phyloP scores from a whole-genome alignment of 2,888 invertebrate genomes.

The Agonum fuliginosum region DNA sequence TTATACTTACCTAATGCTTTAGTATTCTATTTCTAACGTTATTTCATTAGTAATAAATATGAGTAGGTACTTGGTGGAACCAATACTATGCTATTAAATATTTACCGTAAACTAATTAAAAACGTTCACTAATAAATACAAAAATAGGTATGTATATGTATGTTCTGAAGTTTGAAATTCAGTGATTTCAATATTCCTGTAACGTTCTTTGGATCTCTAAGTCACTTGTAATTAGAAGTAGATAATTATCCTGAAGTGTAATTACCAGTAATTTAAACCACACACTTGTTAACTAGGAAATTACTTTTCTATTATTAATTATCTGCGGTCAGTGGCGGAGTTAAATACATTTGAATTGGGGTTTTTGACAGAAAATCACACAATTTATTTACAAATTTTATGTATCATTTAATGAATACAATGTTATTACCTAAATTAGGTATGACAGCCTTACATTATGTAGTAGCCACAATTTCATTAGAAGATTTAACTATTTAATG shows the following conservation, averaged over 20 bases:
- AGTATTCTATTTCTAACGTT: not conserved
- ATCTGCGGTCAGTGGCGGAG: not conserved
- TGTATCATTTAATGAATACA: no score
- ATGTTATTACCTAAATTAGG: no score
- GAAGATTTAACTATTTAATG: no score
- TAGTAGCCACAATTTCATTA: no score
- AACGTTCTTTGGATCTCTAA: not conserved
- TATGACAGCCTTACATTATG: no score
- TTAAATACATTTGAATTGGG: not conserved
- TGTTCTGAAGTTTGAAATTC: not conserved
- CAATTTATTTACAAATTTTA: no score
- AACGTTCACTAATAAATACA: conserved; percentile 1
- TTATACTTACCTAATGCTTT: no score
- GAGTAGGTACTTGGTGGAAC: not conserved
- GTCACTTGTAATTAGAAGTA: not conserved
- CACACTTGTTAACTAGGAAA: conserved; percentile 13
- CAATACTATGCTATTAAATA: not conserved
- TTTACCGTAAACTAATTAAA: conserved; percentile 8
- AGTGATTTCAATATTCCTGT: not conserved
- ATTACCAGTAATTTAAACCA: conserved; percentile 3
- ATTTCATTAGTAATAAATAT: conserved; percentile 2
- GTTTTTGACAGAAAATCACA: no score
- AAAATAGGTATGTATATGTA: not conserved
- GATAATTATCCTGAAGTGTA: conserved; percentile 3
- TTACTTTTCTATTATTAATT: conserved; percentile 14